These are phyloP conservation scores for Metaphire vulgaris DNA, from an alignment of 1,140 invertebrate species.

Conservation along the genomic window DNA sequence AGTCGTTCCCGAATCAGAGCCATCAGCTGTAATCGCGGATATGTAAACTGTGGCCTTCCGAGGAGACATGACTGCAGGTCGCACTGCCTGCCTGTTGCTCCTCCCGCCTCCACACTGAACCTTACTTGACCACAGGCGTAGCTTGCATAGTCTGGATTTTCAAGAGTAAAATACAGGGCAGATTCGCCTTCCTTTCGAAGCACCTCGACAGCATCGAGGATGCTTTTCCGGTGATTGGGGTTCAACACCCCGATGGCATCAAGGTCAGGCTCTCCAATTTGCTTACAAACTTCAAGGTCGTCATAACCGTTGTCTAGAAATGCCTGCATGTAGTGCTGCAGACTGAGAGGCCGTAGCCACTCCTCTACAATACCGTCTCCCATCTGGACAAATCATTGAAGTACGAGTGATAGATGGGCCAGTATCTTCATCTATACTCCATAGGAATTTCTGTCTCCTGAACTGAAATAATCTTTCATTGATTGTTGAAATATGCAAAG, in stretches of 20 bases:
- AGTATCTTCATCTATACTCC: not conserved
- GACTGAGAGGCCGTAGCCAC: slow-evolving; percentile 81
- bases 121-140: not conserved
- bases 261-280: slow-evolving; percentile 87
- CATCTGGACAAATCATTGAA: not conserved
- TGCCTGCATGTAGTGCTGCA: slow-evolving; percentile 82
- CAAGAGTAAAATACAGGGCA: not conserved
- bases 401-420: not conserved
- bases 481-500: no score
- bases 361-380: slow-evolving; percentile 52
- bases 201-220: slow-evolving; percentile 75
- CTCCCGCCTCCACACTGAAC: not conserved
- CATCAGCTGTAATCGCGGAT: not conserved
- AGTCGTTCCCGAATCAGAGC: not conserved
- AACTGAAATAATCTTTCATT: no score
- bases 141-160: not conserved
- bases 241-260: slow-evolving; percentile 89
- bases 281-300: slow-evolving; percentile 90
- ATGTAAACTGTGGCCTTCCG: not conserved
- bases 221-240: slow-evolving; percentile 66
- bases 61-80: not conserved
- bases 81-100: not conserved
- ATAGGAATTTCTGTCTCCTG: no score
- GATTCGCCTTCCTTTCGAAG: slow-evolving; percentile 77
- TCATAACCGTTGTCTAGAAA: slow-evolving; percentile 95